Evolutionary conservation across 2,113 vertebrate species (phyloP).

Genomic region (Pluvianellus socialis): DNA sequence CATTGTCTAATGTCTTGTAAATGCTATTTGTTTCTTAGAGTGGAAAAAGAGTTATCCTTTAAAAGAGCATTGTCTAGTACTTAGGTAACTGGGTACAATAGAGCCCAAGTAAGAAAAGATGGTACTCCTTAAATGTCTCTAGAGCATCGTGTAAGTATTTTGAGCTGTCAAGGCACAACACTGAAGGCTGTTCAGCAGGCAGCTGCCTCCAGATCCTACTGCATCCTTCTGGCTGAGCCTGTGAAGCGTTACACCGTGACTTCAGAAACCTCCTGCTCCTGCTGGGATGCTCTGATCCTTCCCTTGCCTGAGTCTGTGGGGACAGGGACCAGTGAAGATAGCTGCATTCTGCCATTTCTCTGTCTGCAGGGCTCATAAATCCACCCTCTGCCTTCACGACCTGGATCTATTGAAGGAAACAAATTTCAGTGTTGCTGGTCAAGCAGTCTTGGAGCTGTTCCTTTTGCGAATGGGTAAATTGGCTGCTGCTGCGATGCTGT

Average conservation of each 20-base stretch:
- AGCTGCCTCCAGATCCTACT: neutral
- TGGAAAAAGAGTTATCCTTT: neutral
- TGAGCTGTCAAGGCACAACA: neutral
- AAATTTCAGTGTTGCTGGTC: neutral
- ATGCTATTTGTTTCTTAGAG: neutral
- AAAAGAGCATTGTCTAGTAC: neutral
- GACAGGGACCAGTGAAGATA: neutral
- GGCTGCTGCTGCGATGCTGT: neutral
- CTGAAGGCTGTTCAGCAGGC: neutral
- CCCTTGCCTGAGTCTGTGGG: neutral
- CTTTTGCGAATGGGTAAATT: neutral
- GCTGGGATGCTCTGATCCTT: neutral
- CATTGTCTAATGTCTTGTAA: neutral
- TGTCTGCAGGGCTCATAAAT: slow-evolving; percentile 6
- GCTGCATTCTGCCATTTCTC: neutral
- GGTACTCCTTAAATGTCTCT: neutral
- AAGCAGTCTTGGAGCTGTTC: neutral
- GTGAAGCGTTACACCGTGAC: fast-evolving
- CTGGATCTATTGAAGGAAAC: neutral
- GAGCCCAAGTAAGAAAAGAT: neutral
- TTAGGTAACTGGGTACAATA: neutral
- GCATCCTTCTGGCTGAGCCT: neutral
- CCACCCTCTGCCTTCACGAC: neutral
- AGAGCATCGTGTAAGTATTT: neutral
- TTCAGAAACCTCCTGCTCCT: neutral